Evolutionary conservation across 2,113 vertebrate genomes (phyloP).

Genomic region (Phrynosoma blainvillii): DNA sequence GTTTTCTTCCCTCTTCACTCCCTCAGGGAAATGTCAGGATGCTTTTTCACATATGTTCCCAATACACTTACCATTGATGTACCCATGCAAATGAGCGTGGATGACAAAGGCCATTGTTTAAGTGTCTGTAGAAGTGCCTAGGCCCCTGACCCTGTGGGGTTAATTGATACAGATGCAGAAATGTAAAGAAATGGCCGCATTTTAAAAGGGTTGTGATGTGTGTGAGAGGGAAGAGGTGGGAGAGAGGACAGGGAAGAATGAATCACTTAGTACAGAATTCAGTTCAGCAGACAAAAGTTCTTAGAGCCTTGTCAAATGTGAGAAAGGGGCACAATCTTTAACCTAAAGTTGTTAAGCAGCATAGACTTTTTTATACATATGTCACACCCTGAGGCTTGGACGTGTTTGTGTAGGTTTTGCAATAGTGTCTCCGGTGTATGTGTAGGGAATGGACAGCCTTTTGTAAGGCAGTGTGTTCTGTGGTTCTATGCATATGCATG

Average conservation of each 20-base stretch:
- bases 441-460: neutral
- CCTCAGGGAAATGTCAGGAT: neutral
- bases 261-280: neutral
- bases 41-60: neutral
- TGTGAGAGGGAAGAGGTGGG: neutral
- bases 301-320: neutral
- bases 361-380: neutral
- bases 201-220: neutral
- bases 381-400: neutral
- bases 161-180: conserved; percentile 1
- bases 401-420: neutral
- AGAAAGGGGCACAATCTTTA: neutral
- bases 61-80: neutral
- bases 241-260: neutral
- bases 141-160: neutral
- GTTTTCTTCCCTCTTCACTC: too few species aligned
- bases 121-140: neutral
- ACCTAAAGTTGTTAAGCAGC: neutral
- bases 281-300: neutral
- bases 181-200: neutral
- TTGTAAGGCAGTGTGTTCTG: neutral
- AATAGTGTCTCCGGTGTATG: neutral
- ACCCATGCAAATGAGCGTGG: neutral
- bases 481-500: neutral
- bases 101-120: conserved; percentile 15